Evolutionary conservation across 2,113 vertebrate species (phyloP).

Genomic region (Strix aluco): DNA sequence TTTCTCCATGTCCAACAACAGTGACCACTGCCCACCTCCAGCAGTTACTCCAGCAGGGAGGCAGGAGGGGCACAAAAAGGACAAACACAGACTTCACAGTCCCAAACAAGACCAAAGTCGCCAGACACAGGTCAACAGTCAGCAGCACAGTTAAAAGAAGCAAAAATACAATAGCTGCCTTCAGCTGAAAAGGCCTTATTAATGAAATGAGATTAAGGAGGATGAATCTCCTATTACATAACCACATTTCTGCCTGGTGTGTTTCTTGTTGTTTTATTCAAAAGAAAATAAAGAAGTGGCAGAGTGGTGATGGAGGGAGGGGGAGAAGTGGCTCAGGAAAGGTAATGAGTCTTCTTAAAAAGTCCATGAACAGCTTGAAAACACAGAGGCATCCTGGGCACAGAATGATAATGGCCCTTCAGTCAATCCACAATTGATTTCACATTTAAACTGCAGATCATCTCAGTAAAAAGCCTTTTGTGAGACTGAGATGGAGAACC

Average conservation of each 20-base stretch:
- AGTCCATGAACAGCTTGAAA: background rate
- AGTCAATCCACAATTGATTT: conserved; percentile 16
- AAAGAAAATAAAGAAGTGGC: background rate
- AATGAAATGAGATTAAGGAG: background rate
- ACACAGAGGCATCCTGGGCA: background rate
- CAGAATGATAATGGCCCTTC: background rate
- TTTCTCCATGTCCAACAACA: too few species aligned
- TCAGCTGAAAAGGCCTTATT: background rate
- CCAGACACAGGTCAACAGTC: too few species aligned
- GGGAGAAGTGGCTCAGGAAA: background rate
- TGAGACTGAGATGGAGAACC: background rate
- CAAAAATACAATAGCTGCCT: background rate
- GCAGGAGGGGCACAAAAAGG: too few species aligned
- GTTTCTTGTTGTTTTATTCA: background rate
- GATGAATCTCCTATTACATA: background rate
- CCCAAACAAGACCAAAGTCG: too few species aligned
- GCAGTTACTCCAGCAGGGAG: too few species aligned
- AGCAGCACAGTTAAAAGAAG: too few species aligned
- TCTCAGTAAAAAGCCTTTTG: conserved; percentile 25
- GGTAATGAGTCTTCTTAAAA: background rate
- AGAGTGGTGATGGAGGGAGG: background rate
- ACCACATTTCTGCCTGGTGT: background rate
- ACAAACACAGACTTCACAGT: too few species aligned
- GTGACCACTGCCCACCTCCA: too few species aligned
- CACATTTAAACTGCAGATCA: conserved; percentile 27